A percentile compares a stretch with the other conserved stretches of the same genome.
Conservation (phyloP, 1,140 invertebrate species). For the Stratiolaelaps scimitus region DNA sequence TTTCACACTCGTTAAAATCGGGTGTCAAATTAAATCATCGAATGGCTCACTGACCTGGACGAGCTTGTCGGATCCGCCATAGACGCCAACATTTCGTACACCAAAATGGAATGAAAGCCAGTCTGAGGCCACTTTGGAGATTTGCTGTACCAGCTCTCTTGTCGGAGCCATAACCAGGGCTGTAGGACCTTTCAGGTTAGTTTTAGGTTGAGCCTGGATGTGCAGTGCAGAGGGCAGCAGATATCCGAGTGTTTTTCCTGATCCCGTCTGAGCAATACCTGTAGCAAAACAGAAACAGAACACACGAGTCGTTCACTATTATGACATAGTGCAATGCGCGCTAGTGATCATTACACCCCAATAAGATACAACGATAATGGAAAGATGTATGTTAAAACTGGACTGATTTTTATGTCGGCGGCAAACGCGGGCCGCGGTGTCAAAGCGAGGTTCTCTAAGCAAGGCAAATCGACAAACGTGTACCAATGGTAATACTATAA, state of each 20-base stretch:
- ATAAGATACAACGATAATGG: too few species aligned
- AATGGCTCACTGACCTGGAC: constrained; percentile 69
- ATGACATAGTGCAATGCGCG: too few species aligned
- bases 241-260: constrained; percentile 81
- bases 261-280: constrained; percentile 63
- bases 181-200: constrained; percentile 60
- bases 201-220: constrained; percentile 59
- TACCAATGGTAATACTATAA: too few species aligned
- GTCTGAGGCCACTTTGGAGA: constrained; percentile 42
- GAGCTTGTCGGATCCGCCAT: constrained; percentile 87
- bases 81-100: constrained; percentile 78
- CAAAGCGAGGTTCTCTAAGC: too few species aligned
- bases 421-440: too few species aligned
- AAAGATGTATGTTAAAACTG: too few species aligned
- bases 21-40: too few species aligned
- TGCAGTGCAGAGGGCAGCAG: constrained; percentile 77
- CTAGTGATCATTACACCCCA: too few species aligned
- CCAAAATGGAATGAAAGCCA: constrained; percentile 39
- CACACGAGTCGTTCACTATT: neutral
- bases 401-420: too few species aligned
- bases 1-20: too few species aligned
- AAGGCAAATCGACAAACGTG: too few species aligned
- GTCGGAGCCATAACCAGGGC: constrained; percentile 75
- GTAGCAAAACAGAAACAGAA: neutral
- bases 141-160: constrained; percentile 73